Evolutionary conservation across 2,113 vertebrate genomes (phyloP).

Genomic region (Ameiurus melas): DNA sequence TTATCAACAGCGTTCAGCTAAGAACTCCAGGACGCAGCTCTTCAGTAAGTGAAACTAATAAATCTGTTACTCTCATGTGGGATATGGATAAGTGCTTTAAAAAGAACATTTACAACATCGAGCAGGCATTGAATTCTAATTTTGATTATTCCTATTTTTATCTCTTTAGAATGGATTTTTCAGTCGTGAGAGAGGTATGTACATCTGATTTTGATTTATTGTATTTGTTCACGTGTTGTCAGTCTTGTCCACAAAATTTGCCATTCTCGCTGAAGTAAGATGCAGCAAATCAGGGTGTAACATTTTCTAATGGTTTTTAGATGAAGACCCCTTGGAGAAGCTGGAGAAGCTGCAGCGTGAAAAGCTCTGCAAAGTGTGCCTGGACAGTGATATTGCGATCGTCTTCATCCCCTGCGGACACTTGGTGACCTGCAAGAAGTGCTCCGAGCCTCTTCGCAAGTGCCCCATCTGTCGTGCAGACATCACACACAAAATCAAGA

Average conservation of each 20-base stretch:
- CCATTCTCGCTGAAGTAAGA: neutral
- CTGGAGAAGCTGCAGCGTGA: constrained; percentile 85
- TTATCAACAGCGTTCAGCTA: constrained; percentile 88
- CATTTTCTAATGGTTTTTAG: constrained; percentile 54
- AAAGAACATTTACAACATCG: neutral
- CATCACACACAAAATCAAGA: constrained; percentile 76
- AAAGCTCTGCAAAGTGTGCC: constrained; percentile 93
- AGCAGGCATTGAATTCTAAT: neutral
- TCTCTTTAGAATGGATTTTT: constrained; percentile 68
- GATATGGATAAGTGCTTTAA: neutral
- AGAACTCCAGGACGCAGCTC: constrained; percentile 60
- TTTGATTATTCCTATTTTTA: neutral
- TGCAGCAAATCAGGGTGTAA: neutral
- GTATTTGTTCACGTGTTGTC: no score
- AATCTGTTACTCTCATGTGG: neutral
- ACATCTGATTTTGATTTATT: neutral
- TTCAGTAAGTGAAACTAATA: constrained; percentile 70
- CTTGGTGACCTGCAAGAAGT: constrained; percentile 83
- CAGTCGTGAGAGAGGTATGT: constrained; percentile 60
- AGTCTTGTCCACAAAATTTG: no score
- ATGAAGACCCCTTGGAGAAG: constrained; percentile 83
- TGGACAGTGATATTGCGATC: constrained; percentile 83
- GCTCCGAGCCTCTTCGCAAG: constrained; percentile 78
- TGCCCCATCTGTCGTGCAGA: constrained; percentile 87
- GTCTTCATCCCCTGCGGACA: constrained; percentile 94